Base-by-base conservation (phyloP, 2,888 invertebrate genomes). In the Acleris holmiana region DNA sequence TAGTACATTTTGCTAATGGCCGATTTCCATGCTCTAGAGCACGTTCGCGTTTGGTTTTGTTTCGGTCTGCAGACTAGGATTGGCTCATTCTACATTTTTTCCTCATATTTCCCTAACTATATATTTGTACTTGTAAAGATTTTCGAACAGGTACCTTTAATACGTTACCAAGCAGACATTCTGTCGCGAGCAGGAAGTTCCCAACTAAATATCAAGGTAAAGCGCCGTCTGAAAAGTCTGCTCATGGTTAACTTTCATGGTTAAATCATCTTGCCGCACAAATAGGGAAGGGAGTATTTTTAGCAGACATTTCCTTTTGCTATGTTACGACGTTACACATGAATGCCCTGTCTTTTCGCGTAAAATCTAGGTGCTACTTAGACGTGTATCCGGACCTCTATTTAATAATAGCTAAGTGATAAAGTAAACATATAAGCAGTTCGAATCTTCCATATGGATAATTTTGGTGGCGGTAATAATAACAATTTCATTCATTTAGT, bases 191-290 rank as follows among this genome's bases (percentile, higher is more conserved):
- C 88, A 91, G 55, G 44, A 55, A 55, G 55, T 41, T 54, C 23
- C n/a, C 23, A 72, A 75, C 76, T 84, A 88, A 91, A 91, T 91
- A 89, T 89, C 91, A 91, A 91, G 91, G 91, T 78, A 76, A 88
- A 69, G 67, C 76, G 70, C 73, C 66, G 67, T 15, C 64, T 35
- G 55, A 60, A 65, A 59, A 54, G 47, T 41, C 40, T 23, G 49
- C 51, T 58, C 62, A 51, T 48, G 53, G 58, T 25, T 47, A 35
- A 25, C 58, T 58, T 63, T 48, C 53, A 58, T 53, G 53, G 40
- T 48, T 58, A 18, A 58, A 53, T 47, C 54, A 53, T 48, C 13
- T 15, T 25, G 44, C 17, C 25, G 18, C 8, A 48, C 7, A 19
- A 40, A 49, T 49, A 49, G 21, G 19, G 49, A 49, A 49, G 54